Conservation (phyloP, 2,797 vertebrate genomes). For the Liparis tanakae region DNA sequence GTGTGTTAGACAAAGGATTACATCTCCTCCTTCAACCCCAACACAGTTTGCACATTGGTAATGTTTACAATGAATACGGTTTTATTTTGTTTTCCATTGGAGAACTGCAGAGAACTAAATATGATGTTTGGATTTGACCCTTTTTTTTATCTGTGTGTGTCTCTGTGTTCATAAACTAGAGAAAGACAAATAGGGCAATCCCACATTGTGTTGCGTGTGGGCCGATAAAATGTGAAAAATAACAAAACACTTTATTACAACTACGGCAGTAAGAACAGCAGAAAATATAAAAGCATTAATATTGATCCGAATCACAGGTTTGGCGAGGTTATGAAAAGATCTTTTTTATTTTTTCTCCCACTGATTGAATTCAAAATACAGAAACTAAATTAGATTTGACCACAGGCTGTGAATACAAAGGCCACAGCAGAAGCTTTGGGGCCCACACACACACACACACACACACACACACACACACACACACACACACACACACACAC, state of each 20-base stretch:
- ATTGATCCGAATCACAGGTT: slow-evolving; percentile 45
- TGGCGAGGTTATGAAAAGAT: slow-evolving; percentile 17
- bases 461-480: not conserved
- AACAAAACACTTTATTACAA: slow-evolving; percentile 37
- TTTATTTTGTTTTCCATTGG: not conserved
- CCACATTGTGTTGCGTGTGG: slow-evolving; percentile 14
- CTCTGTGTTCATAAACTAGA: slow-evolving; percentile 2
- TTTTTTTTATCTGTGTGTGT: not conserved
- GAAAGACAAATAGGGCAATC: not conserved
- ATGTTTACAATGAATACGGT: not conserved
- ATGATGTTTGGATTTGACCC: not conserved
- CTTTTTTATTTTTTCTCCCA: slow-evolving; percentile 6
- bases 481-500: slow-evolving; percentile 6
- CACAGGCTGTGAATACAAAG: slow-evolving; percentile 27
- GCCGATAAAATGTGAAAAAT: slow-evolving; percentile 18
- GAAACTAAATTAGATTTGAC: slow-evolving; percentile 49
- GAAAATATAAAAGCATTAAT: slow-evolving; percentile 33
- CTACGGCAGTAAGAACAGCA: slow-evolving; percentile 4
- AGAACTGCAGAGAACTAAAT: not conserved
- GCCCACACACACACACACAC: not conserved
- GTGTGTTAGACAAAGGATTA: not conserved
- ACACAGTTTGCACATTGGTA: not conserved
- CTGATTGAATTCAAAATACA: slow-evolving; percentile 44
- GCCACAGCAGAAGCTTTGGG: not conserved
- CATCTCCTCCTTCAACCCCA: not conserved